phyloP scores from a whole-genome alignment of 2,888 invertebrate genomes.

The Balanococcus diminutus region DNA sequence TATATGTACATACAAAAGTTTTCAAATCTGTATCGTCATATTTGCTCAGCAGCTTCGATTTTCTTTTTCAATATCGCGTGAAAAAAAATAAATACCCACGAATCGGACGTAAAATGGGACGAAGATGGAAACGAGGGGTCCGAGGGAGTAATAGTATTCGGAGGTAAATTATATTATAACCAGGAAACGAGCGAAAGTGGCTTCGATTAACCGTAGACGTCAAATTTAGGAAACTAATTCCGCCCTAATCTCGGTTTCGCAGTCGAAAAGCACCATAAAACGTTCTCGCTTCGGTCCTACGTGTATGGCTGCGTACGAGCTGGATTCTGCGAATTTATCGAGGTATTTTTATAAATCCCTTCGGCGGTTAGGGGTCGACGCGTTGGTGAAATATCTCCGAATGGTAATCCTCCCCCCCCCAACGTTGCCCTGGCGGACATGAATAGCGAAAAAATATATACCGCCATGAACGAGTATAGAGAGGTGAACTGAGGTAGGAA shows the following conservation, averaged over 20 bases:
- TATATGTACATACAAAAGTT: background rate
- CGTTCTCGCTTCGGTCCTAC: background rate
- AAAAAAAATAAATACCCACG: background rate
- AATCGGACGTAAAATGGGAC: background rate
- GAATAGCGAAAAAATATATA: background rate
- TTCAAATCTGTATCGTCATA: background rate
- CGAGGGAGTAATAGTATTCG: background rate
- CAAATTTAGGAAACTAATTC: conserved; percentile 26
- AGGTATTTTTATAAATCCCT: conserved; percentile 26
- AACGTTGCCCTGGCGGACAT: background rate
- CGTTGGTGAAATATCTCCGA: conserved; percentile 14
- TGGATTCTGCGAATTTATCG: background rate
- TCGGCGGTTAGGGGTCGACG: conserved; percentile 3
- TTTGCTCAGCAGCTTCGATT: background rate
- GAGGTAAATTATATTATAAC: conserved; percentile 6
- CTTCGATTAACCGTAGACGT: conserved; percentile 33
- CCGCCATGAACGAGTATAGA: background rate
- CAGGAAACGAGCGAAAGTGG: conserved; percentile 10
- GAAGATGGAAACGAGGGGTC: background rate
- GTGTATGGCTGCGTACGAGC: background rate
- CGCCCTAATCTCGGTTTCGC: conserved; percentile 35
- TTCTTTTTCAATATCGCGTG: background rate
- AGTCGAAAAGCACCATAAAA: conserved; percentile 37
- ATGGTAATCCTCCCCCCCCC: background rate
- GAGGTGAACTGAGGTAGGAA: background rate